These are phyloP conservation scores for Diploscapter pachys DNA, from an alignment of 1,140 invertebrate genomes.

Conservation along the genomic window DNA sequence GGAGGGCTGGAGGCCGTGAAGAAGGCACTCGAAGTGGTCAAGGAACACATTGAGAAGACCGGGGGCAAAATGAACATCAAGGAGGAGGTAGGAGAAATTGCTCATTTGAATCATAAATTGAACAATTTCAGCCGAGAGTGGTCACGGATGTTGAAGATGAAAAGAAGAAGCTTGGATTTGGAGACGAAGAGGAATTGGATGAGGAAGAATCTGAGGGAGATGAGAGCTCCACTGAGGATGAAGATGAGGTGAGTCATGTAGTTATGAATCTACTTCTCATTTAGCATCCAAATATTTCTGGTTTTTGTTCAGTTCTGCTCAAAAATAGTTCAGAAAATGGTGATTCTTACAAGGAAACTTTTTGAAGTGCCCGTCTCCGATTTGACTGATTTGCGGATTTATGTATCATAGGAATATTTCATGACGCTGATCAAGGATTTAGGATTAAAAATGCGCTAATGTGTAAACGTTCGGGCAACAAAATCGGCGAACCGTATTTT, in stretches of 20 bases:
- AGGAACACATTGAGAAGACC: slow-evolving; percentile 73
- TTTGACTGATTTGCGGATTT: no score
- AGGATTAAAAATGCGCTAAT: not conserved
- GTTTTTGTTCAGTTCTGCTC: no score
- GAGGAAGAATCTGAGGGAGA: slow-evolving; percentile 15
- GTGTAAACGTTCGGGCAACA: no score
- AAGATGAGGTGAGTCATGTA: slow-evolving; percentile 12
- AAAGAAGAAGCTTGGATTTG: slow-evolving; percentile 11
- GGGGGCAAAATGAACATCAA: slow-evolving; percentile 90
- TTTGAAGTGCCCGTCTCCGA: no score
- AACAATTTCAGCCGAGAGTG: slow-evolving; percentile 4
- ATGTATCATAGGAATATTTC: slow-evolving; percentile 4
- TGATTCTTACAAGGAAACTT: no score
- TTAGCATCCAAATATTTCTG: not conserved
- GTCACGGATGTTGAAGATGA: slow-evolving; percentile 13
- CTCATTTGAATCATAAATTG: not conserved
- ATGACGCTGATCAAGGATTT: slow-evolving; percentile 6
- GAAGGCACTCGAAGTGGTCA: slow-evolving; percentile 81
- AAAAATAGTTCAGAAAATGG: no score
- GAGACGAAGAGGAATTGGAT: not conserved
- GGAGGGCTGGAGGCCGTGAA: slow-evolving; percentile 85
- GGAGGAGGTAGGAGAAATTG: slow-evolving; percentile 74
- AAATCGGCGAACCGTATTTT: no score
- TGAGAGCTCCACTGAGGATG: slow-evolving; percentile 13
- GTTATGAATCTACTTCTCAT: not conserved